phyloP scores from a whole-genome alignment of 2,797 vertebrate genomes.

The Takifugu rubripes region DNA sequence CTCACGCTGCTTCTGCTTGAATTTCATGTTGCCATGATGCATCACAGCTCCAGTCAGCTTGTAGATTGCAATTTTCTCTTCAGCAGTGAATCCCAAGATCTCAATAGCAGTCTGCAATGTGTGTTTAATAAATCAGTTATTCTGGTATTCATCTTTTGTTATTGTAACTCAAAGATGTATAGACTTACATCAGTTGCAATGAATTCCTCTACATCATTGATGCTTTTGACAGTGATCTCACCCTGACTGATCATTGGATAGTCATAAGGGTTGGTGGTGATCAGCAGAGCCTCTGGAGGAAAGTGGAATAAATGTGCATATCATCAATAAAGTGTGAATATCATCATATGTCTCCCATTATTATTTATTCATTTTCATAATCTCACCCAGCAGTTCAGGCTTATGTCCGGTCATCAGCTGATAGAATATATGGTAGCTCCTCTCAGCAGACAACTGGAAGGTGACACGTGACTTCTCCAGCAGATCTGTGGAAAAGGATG shows the following conservation, averaged over 20 bases:
- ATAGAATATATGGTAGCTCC: conserved; percentile 88
- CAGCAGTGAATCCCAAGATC: conserved; percentile 77
- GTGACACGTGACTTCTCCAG: conserved; percentile 87
- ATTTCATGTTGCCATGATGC: conserved; percentile 75
- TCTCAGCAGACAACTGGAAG: conserved; percentile 85
- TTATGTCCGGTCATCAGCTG: conserved; percentile 86
- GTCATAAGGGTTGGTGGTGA: conserved; percentile 87
- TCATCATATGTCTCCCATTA: background rate
- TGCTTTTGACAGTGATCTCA: conserved; percentile 77
- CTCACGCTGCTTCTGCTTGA: conserved; percentile 85
- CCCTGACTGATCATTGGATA: conserved; percentile 84
- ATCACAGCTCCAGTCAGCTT: conserved; percentile 78
- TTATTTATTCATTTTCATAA: background rate
- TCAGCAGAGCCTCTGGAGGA: conserved; percentile 82
- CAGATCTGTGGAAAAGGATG: conserved; percentile 66
- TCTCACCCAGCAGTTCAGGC: conserved; percentile 75
- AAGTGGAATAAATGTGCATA: background rate
- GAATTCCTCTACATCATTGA: conserved; percentile 85
- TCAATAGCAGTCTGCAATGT: conserved; percentile 76
- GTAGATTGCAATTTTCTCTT: conserved; percentile 79
- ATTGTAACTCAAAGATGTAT: background rate
- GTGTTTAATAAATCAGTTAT: background rate
- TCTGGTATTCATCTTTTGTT: background rate
- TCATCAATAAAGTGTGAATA: background rate
- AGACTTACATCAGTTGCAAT: conserved; percentile 85